Base-by-base conservation (phyloP, 1,140 invertebrate species). In the Cydia fagiglandana region DNA sequence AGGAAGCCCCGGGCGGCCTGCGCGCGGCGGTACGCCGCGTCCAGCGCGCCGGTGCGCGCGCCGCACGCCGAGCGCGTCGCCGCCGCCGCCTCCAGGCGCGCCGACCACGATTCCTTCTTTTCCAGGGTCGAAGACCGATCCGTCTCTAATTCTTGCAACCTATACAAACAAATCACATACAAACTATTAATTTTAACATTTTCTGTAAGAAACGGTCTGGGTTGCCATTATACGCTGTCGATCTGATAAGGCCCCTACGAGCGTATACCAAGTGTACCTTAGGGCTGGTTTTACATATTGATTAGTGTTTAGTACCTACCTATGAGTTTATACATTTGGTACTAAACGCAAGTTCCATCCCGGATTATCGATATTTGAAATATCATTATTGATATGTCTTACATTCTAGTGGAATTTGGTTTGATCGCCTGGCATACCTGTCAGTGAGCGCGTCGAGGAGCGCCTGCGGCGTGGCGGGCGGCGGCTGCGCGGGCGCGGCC, bases 1-100 rank as follows among this genome's bases (percentile, higher is more conserved):
- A 99, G 96, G 96, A 98, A 99, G 89, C 97, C 97, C 93, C 97
- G 96, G 86, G 98, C 96, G 94, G 98, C 97, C 95, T 99, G 98
- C 95, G 98, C 99, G 93, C 98, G 98, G 89, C 95, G 94, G 94
- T 98, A 99, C 0, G 88, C 88, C 10, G 86, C 84, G 82, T 87
- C 88, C 2, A 91, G 87, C 95, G 95, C 80, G 95, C 94, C 80
- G 95, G 96, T 82, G 96, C 95, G 80, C 93, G 93, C 64, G 95
- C 96, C 76, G 94, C 96, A 81, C 94, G 94, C 76, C 93, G 92
- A 89, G 94, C 94, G 73, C 94, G 93, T 75, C 94, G 94, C 91
- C 78, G 96, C 92, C 83, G 96, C 95, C 64, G 94, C 89, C 73
- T 94, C 87, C n/a, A 96, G 92, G 78, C 95, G 93, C 66, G 93